Evolutionary conservation across 2,797 vertebrate genomes (phyloP), one percentile per base, ranked within the genome.

Genomic region (Enteromius afrohamiltoni): DNA sequence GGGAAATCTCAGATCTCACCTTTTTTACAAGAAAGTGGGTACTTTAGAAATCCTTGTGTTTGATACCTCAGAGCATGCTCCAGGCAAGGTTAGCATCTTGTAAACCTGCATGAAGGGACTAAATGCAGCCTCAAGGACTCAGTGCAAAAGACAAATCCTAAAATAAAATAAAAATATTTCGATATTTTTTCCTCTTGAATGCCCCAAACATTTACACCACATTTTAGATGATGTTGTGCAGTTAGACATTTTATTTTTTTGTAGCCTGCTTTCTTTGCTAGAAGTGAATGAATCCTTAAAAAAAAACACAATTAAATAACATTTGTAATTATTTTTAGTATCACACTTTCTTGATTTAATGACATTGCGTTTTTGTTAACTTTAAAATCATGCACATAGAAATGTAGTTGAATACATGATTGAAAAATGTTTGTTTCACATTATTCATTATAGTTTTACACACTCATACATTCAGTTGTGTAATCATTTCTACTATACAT

Each of bases 1-100:
- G 11, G 49, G 16, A 79, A 68, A 42, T 47, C 49, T 83, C 55
- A 80, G 53, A 83, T 80, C 37, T 79, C 26, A 31, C 37, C 31
- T 65, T 49, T 65, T 77, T 51, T 45, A 34, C 77, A n/a, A 80
- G 77, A 53, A 77, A 17, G 53, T 65, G 21, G 40, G 47, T 65
- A 65, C 34, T 45, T 76, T 80, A 70, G 31, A 49, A 55, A 78
- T 78, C 34, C 73, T 82, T 82, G 65, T 70, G 74, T 86, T 86
- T 74, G 77, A 74, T 74, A 60, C 75, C 80, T 75, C 49, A 40
- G 80, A 82, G 84, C 64, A 51, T 40, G 80, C 86, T 82, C 42
- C 55, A 55, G 86, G 83, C 86, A 87, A 87, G 86, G 86, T 82
- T 70, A 83, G 77, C 45, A 49, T 83, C 80, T 83, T 82, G 67